Conservation (phyloP, 2,113 vertebrate species). For the Grallaria varia region DNA sequence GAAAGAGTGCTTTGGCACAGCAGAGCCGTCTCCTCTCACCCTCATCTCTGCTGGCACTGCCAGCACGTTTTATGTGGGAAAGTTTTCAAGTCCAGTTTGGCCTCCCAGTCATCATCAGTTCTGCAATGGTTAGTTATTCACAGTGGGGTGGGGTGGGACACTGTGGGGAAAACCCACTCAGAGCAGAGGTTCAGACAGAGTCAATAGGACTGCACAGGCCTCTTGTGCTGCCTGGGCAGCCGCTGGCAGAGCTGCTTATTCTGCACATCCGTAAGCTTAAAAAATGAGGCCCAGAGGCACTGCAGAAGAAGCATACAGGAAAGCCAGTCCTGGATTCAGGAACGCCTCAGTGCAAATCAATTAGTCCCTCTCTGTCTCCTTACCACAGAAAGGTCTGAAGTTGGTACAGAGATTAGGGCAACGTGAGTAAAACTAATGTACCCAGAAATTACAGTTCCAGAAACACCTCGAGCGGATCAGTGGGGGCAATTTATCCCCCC, state of each 20-base stretch:
- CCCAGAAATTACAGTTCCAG: not conserved
- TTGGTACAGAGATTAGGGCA: not conserved
- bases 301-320: not conserved
- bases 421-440: not conserved
- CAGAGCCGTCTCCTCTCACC: not conserved
- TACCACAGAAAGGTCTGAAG: not conserved
- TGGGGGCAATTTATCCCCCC: accelerated
- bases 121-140: not conserved
- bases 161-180: accelerated
- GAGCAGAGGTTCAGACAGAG: not conserved
- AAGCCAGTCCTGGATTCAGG: not conserved
- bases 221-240: not conserved
- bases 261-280: not conserved
- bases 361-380: not conserved
- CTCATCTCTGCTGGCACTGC: slow-evolving; percentile 55
- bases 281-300: not conserved
- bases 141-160: not conserved
- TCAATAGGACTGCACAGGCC: not conserved
- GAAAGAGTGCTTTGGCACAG: slow-evolving; percentile 46
- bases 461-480: not conserved
- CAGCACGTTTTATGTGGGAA: slow-evolving; percentile 7
- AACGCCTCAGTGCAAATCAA: not conserved
- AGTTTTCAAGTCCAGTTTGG: slow-evolving; percentile 27
- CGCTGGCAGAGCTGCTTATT: not conserved
- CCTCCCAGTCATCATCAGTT: not conserved